Base-by-base conservation (phyloP, 2,113 vertebrate genomes). In the Coregonus clupeaformis region DNA sequence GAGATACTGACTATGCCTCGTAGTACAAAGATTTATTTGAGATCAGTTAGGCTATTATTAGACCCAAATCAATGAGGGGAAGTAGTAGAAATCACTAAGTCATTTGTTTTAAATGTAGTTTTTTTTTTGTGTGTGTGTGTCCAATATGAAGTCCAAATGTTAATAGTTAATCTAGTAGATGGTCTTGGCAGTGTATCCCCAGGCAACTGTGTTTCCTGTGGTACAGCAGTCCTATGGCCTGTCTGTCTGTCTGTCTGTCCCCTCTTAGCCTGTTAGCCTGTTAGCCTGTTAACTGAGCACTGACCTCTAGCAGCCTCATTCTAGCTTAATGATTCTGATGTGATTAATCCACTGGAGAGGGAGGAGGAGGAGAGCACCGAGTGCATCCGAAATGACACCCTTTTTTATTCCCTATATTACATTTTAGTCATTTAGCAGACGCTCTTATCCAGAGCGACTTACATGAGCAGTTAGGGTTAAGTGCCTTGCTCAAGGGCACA, bases 291-390 rank as follows among this genome's bases (percentile, higher is more conserved):
- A 80, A 77, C 82, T 78, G 76, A 79, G 76, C 84, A 86, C 77
- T 92, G 88, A 92, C 90, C 90, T 85, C 86, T 82, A 79, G 49
- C 49, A 52, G 4, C 42, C 9, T 45, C 5, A 45, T 1, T 45
- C 42, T 45, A 45, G 74, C 75, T 90, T 90, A 84, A 90, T 88
- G 87, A 91, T 91, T 91, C 80, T 84, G 71, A 85, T 84, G 85
- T 85, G 87, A 92, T 92, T 90, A 90, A 90, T 93, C 82, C 77
- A 85, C 80, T 87, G 18, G 83, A 86, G 89, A 87, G 79, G 74
- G 47, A 18, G 14, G 49, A 49, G 3, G 47, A 14, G 49, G 14
- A 52, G 49, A 0, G 49, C 2, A 16, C 14, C 0, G 49, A 52
- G 14, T 4, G 3, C 16, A 5, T 3, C 49, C 49, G 14, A 5